These are phyloP conservation scores for Passerina amoena DNA, from an alignment of 2,113 vertebrate genomes.

Conservation along the genomic window DNA sequence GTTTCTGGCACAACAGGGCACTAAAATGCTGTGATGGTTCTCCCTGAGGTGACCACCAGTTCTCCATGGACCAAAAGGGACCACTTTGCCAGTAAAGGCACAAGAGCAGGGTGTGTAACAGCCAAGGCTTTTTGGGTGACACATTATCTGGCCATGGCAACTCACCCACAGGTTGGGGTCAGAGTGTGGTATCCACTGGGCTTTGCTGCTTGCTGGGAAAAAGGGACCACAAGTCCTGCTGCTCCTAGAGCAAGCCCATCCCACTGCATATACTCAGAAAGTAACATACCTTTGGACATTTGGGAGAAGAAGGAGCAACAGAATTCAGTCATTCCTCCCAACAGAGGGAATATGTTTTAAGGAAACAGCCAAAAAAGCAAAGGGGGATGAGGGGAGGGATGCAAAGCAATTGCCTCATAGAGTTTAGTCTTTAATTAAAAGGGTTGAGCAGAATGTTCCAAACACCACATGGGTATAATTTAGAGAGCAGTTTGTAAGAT, in stretches of 20 bases:
- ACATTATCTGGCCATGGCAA: background rate
- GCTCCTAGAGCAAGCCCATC: background rate
- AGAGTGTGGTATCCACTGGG: accelerated
- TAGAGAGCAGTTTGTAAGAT: constrained; percentile 2
- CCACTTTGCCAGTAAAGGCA: background rate
- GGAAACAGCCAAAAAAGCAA: background rate
- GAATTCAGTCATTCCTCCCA: background rate
- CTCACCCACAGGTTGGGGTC: background rate
- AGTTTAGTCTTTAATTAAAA: constrained; percentile 29
- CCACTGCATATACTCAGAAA: background rate
- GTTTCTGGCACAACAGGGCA: background rate
- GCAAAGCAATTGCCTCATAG: background rate
- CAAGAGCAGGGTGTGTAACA: background rate
- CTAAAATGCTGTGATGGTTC: accelerated
- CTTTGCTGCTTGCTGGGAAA: background rate
- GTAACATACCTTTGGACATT: background rate
- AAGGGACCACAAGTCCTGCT: background rate
- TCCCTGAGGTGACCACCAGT: background rate
- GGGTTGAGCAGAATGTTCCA: background rate
- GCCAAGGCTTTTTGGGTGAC: background rate
- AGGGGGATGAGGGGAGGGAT: background rate
- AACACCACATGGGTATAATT: constrained; percentile 3
- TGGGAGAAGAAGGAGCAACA: background rate
- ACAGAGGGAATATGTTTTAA: background rate
- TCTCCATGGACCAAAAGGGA: background rate